phyloP scores from a whole-genome alignment of 2,113 vertebrate species.

The Etheostoma cragini region DNA sequence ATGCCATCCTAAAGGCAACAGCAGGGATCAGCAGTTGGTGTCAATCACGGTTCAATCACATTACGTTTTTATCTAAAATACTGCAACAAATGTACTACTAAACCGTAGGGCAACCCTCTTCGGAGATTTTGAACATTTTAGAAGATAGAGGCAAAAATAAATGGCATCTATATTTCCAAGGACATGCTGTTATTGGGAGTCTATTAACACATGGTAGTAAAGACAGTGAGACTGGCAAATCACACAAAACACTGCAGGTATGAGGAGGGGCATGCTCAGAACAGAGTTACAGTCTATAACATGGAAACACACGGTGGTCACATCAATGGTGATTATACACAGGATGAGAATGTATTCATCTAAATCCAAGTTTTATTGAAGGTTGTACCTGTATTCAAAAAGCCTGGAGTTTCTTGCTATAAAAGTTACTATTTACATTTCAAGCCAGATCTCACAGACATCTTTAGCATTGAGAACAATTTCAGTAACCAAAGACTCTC shows the following conservation, averaged over 20 bases:
- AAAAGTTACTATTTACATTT: not conserved
- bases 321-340: conserved; percentile 56
- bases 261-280: conserved; percentile 72
- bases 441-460: conserved; percentile 31
- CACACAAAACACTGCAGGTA: conserved; percentile 63
- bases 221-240: conserved; percentile 50
- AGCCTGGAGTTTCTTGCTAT: not conserved
- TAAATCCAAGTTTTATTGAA: conserved; percentile 24
- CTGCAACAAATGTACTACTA: not conserved
- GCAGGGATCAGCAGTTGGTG: conserved; percentile 24
- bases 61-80: not conserved
- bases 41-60: not conserved
- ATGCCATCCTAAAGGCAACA: conserved; percentile 88
- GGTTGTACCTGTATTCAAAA: not conserved
- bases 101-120: not conserved
- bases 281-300: conserved; percentile 60
- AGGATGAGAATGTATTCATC: conserved; percentile 26
- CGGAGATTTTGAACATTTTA: conserved; percentile 1
- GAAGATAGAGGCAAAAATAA: conserved; percentile 7
- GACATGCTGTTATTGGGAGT: conserved; percentile 32
- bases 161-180: conserved; percentile 28
- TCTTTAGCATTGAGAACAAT: conserved; percentile 30
- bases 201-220: conserved; percentile 30
- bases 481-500: conserved; percentile 31
- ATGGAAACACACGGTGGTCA: conserved; percentile 58